Percentiles rank a stretch among this genome's conserved stretches.
These are phyloP conservation scores for Apotomis capreana DNA, from an alignment of 2,888 invertebrate species.

Conservation along the genomic window DNA sequence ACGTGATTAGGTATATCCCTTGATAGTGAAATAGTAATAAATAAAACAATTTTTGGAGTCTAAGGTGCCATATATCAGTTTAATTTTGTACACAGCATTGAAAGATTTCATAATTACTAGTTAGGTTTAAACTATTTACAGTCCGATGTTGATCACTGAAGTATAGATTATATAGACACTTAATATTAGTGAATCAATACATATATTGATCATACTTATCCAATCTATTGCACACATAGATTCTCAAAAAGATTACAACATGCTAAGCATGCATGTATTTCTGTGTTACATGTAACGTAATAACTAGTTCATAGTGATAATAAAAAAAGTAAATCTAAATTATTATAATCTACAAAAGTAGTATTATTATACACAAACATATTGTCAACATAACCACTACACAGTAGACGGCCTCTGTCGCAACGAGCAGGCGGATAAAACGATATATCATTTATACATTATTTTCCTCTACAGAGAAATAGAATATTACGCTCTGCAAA, in stretches of 20 bases:
- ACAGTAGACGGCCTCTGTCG: conserved; percentile 33
- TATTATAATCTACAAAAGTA: conserved; percentile 44
- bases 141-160: conserved; percentile 41
- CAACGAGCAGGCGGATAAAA: conserved; percentile 42
- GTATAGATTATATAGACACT: conserved; percentile 33
- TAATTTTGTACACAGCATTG: conserved; percentile 39
- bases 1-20: not conserved
- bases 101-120: conserved; percentile 33
- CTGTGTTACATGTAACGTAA: conserved; percentile 40
- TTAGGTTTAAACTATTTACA: conserved; percentile 42
- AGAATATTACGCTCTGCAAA: conserved; percentile 27
- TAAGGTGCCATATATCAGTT: conserved; percentile 35
- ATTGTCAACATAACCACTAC: conserved; percentile 36
- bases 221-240: conserved; percentile 40
- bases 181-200: conserved; percentile 33
- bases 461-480: conserved; percentile 17
- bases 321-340: conserved; percentile 36
- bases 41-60: conserved; percentile 32
- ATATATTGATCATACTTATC: conserved; percentile 31
- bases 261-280: conserved; percentile 38
- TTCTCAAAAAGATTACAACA: conserved; percentile 36
- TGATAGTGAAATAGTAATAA: not conserved
- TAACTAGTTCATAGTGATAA: conserved; percentile 33
- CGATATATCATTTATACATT: conserved; percentile 33
- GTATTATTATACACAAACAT: conserved; percentile 42